Percentiles rank a stretch among this genome's conserved stretches.
These are phyloP conservation scores for Mastigias papua DNA, from an alignment of 30 jellyfish, hydroid and myxozoan genomes.

Conservation along the genomic window DNA sequence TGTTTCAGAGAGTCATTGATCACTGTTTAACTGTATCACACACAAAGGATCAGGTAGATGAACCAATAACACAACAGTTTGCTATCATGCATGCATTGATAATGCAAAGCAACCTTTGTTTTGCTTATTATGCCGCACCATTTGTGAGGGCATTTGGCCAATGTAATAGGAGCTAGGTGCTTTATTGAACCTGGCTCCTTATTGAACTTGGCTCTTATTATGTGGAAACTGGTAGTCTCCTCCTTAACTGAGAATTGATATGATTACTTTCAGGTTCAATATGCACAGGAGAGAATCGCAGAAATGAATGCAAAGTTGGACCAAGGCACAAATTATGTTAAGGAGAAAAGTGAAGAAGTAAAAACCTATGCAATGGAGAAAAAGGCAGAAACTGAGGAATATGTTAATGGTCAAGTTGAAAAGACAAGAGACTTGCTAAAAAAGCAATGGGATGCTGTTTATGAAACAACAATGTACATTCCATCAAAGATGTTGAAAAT, in stretches of 20 bases:
- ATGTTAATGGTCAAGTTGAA: conserved; percentile 54
- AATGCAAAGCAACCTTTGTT: too few species aligned
- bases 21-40: too few species aligned
- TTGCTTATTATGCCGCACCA: too few species aligned
- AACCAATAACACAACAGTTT: too few species aligned
- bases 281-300: conserved; percentile 87
- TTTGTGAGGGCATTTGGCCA: too few species aligned
- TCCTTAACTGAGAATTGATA: background rate
- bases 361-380: conserved; percentile 43
- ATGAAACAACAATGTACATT: conserved; percentile 91
- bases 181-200: too few species aligned
- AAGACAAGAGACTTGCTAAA: conserved; percentile 69
- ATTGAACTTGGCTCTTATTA: too few species aligned
- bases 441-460: conserved; percentile 84
- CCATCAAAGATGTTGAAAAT: conserved; percentile 90
- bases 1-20: too few species aligned
- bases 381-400: conserved; percentile 53
- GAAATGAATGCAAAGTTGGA: conserved; percentile 88
- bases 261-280: conserved; percentile 75
- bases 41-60: too few species aligned
- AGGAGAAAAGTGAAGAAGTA: conserved; percentile 81
- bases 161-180: too few species aligned
- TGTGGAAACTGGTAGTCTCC: conserved; percentile 12
- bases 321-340: conserved; percentile 95
- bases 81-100: too few species aligned